Base-by-base conservation (phyloP, 2,797 vertebrate genomes). In the Ctenopoma kingsleyae region DNA sequence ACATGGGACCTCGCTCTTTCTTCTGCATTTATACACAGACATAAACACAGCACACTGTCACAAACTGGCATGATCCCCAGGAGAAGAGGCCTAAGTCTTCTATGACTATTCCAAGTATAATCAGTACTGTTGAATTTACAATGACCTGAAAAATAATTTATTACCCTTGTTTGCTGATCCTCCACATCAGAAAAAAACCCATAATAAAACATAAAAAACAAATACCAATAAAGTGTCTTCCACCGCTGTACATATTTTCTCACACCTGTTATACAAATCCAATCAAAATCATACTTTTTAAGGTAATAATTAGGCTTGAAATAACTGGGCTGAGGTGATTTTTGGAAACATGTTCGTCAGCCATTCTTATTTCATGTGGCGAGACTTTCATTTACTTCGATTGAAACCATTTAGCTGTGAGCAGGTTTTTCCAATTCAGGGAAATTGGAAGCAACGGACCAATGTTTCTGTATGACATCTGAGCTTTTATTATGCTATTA, bases 1-100 rank as follows among this genome's bases (percentile, higher is more conserved):
- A 55, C 75, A 67, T 63, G 58, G 50, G 62, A 38, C 70, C 2
- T 35, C 12, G 19, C 20, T 40, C 27, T 0, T 0, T 25, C 38
- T 53, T 20, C 22, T 6, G 5, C 7, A 22, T 6, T 17, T 8
- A 8, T 8, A 19, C 65, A 62, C 35, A 38, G 10, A 49, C 10
- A 43, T n/a, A 16, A 19, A 16, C 16, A 49, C 27, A 35, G 43
- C 47, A 52, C 11, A 50, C n/a, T 43, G 40, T 27, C 30, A 15
- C 19, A 38, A 47, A 47, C 41, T 53, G 50, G 7, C 41, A n/a
- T 3, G 50, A 10, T 44, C 46, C 12, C 43, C 40, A 38, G 25
- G 41, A 25, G 27, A 36, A 59, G 49, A 52, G 7, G 47, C 57
- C 12, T 25, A 35, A 59, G 23, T 30, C 22, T n/a, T 22, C 6